Conservation (phyloP, 2,113 vertebrate genomes). For the Acrocephalus arundinaceus region DNA sequence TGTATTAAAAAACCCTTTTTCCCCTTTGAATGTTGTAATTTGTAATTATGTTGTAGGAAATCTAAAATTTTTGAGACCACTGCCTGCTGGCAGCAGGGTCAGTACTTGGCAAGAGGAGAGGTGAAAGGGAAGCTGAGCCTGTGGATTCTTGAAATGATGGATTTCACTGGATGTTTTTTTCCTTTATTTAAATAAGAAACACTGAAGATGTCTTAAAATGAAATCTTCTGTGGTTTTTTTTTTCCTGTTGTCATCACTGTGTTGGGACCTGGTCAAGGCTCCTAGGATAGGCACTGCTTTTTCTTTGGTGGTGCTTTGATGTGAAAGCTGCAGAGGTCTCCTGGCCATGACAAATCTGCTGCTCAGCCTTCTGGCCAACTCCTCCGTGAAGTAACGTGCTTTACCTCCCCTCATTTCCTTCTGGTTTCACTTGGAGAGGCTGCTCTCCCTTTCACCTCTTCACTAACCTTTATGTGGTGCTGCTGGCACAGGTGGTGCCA, state of each 20-base stretch:
- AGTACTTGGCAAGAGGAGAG: neutral
- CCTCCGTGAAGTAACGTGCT: neutral
- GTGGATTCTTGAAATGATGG: neutral
- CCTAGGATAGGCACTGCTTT: neutral
- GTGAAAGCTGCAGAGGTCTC: neutral
- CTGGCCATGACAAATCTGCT: neutral
- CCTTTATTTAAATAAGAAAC: neutral
- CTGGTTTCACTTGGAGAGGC: conserved; percentile 28
- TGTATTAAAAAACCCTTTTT: neutral
- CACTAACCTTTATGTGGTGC: conserved; percentile 52
- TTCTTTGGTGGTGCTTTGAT: neutral
- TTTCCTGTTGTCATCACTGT: neutral
- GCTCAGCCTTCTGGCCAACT: neutral
- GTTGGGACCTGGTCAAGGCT: neutral
- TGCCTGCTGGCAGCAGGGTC: neutral
- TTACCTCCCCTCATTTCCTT: conserved; percentile 39
- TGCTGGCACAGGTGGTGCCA: conserved; percentile 41
- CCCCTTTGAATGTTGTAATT: neutral
- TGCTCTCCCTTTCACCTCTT: conserved; percentile 41
- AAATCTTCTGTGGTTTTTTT: neutral
- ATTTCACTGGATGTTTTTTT: neutral
- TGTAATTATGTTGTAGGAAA: neutral
- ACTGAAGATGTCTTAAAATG: neutral
- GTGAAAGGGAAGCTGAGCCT: neutral
- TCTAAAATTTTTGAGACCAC: neutral